Base-by-base conservation (phyloP, 2,113 vertebrate species). In the Tragelaphus strepsiceros region DNA sequence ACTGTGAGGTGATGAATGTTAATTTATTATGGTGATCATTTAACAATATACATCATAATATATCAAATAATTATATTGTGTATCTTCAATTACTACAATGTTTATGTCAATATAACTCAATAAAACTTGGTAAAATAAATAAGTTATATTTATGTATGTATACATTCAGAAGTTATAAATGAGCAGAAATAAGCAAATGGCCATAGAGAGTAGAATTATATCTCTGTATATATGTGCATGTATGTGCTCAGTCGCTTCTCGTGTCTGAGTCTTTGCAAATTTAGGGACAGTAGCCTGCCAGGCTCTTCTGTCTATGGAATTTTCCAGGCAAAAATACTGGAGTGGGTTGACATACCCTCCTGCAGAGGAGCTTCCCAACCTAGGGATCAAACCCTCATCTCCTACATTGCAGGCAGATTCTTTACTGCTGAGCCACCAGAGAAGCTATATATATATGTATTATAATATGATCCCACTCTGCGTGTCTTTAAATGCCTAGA, bases 241-340 rank as follows among this genome's bases (percentile, higher is more conserved):
- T 22, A 19, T 74, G n/a, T 71, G 71, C 12, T 77, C 71, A 77
- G 39, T 43, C 0, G 6, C 22, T 77, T 43, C 35, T 43, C 0
- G 6, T 26, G 71, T 77, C 39, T 0, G 1, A 26, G 22, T 77
- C 22, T 26, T 59, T 14, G 71, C 0, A 1, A 77, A 39, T 22
- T 43, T 43, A 43, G 35, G 39, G 22, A 77, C 39, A 26, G 39
- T 43, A 77, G 39, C 22, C 35, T 14, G 35, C 22, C 22, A 77
- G 71, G 71, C 22, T 77, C 22, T 22, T 26, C 22, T 77, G 71
- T 77, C 39, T 43, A 67, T 64, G 67, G n/a, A 39, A 39, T 71
- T 71, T 74, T 39, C 67, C 67, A 74, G n/a, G 10, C 67, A 74
- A 22, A 10, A 74, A 22, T 74, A 22, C n/a, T 39, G n/a, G 19